Evolutionary conservation across 2,888 invertebrate genomes (phyloP), one percentile per base, ranked within the genome.

Genomic region (Eupithecia insigniata): DNA sequence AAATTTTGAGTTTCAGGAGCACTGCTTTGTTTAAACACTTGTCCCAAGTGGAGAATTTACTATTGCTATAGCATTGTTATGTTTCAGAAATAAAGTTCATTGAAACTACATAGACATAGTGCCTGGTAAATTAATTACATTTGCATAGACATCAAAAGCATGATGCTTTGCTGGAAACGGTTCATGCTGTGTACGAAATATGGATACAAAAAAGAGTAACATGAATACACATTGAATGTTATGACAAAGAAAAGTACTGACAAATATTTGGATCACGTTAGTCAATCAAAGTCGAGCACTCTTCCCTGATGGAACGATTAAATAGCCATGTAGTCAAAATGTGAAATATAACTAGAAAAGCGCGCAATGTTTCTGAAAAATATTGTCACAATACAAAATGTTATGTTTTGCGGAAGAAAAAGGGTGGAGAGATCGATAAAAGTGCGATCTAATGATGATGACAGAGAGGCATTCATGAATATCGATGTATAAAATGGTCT

Each of bases 401-500:
- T 78, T 81, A 81, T 78, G 75, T 82, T 85, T 81, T 78, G 90
- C 88, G 87, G 87, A 92, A 91, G 90, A 90, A 92, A 89, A 89
- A 84, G 87, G 87, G 92, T 92, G 93, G 91, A 89, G 85, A 92
- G 89, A 89, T 88, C 89, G 89, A 79, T 80, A 77, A 86, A 86
- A 80, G 94, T 93, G 93, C 93, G 90, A 81, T 87, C 93, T 93
- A 93, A 90, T 92, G 92, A 92, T 93, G 90, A 92, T 92, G 92
- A 92, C 92, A 93, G 92, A 90, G 84, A 92, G 92, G 93, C 93
- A 93, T 93, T 93, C 93, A 93, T 91, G 92, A 93, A 88, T 90
- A 93, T 92, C 92, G 92, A 93, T 78, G 77, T 79, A 79, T 90
- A 92, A 93, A 93, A 91, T 93, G 91, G 84, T 92, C 88, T 87